Base-by-base conservation (phyloP, 2,888 invertebrate species). In the Acleris literana region DNA sequence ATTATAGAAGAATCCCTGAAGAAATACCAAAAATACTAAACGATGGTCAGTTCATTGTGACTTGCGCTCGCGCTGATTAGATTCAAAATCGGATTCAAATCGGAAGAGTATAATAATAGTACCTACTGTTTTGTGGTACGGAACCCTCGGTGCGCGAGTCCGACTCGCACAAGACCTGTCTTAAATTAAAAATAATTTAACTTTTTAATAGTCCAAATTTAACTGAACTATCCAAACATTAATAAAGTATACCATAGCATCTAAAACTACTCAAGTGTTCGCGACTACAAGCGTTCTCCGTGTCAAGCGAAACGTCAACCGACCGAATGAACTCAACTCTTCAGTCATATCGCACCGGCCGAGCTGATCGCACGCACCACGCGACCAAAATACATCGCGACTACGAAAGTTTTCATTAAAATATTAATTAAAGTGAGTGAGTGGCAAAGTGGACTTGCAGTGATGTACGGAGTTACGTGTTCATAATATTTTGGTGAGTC, bases 371-470 rank as follows among this genome's bases (percentile, higher is more conserved):
- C 66, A 61, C 52, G 52, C 61, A 18, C 17, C 11, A 3, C 20
- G 13, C 17, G 16, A 54, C 11, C 5, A 25, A 22, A 57, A 25
- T 6, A 43, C 43, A 22, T 53, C 52, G 64, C 64, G 54, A 48
- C 44, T 44, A 53, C 58, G 44, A 46, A 57, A 62, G 29, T 64
- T 64, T 33, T 17, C 5, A 58, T 2, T 2, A 58, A 44, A 51
- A 61, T 63, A 72, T 68, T 63, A 74, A 72, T 74, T 74, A 76
- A 77, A 77, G 79, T 82, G 79, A 79, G 81, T 80, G 81, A 79
- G 77, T 80, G 77, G 72, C 74, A 75, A 71, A 68, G 75, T 77
- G 81, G 78, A 79, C 76, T 75, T 73, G 74, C 75, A 75, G 81
- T 77, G 76, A 76, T 79, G 78, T 74, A 73, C 72, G 75, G 72